Base-by-base conservation (phyloP, 2,888 invertebrate genomes). In the Stictocephala bisonia region DNA sequence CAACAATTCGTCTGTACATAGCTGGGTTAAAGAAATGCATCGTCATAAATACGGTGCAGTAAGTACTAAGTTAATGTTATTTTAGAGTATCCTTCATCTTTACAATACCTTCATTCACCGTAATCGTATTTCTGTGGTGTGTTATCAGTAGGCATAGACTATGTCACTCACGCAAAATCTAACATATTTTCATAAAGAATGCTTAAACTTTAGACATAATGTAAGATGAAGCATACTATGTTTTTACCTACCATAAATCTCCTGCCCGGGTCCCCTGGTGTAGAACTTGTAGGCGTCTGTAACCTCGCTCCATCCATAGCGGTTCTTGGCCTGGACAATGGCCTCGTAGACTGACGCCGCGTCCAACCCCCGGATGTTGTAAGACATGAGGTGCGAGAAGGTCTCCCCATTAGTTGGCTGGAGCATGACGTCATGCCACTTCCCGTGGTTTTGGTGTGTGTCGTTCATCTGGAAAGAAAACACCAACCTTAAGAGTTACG, bases 271-370 rank as follows among this genome's bases (percentile, higher is more conserved):
- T 75, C 90, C 89, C 35, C 89, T 84, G 0, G 91, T 91, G 84
- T 90, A 90, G 84, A 91, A 91, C 82, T 90, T 90, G 85, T 91
- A 91, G 76, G 90, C 88, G 81, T 91, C 91, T 82, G 91, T 91
- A 69, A 90, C 90, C 86, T 90, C 90, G 80, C 90, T 90, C 90
- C 91, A 91, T 0, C 91, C 91, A 78, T 90, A 91, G 84, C 90
- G 86, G 83, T 92, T 92, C 85, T 90, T 91, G 73, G 91, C 91
- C 80, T 90, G 90, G 68, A 91, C 91, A 78, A 90, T 90, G 11
- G 91, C 91, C 80, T 92, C 91, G 83, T 91, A 92, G 75, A 90
- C 88, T 7, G 90, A 89, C 0, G 88, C 90, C 0, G 91, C 87
- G 82, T 89, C 87, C 77, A 92, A 84, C 31, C 87, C 87, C 27